phyloP scores from a whole-genome alignment of 2,888 invertebrate genomes.

The Dimorphilus gyrociliatus region DNA sequence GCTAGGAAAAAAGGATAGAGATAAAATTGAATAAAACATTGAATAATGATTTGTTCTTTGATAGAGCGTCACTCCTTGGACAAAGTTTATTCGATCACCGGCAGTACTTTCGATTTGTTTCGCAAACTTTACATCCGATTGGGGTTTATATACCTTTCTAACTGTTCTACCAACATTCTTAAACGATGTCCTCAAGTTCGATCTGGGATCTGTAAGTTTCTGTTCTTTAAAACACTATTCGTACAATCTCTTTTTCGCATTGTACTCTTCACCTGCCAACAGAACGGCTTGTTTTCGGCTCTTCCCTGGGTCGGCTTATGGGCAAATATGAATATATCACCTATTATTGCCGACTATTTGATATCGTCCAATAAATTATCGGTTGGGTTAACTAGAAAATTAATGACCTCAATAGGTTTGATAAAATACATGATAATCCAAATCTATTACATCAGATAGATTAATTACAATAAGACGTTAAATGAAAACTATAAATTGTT shows the following conservation, averaged over 20 bases:
- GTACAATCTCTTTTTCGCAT: too few species aligned
- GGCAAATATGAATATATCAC: slow-evolving; percentile 1
- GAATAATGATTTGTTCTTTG: too few species aligned
- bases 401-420: slow-evolving; percentile 7
- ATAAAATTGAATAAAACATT: too few species aligned
- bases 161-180: slow-evolving; percentile 39
- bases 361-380: not conserved
- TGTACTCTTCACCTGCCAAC: too few species aligned
- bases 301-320: slow-evolving; percentile 2
- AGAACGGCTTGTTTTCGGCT: slow-evolving; percentile 2
- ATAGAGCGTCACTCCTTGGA: slow-evolving; percentile 11
- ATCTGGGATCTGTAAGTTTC: slow-evolving; percentile 31
- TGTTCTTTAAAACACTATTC: too few species aligned
- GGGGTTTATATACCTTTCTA: slow-evolving; percentile 40
- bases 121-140: slow-evolving; percentile 41
- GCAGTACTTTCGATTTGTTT: slow-evolving; percentile 36
- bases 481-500: not conserved
- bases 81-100: slow-evolving; percentile 7
- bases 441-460: not conserved
- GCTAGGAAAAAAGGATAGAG: too few species aligned
- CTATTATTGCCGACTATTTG: slow-evolving; percentile 1
- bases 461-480: slow-evolving; percentile 1
- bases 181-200: slow-evolving; percentile 31
- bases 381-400: slow-evolving; percentile 4
- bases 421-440: too few species aligned